Base-by-base conservation (phyloP, 2,888 invertebrate species). In the Lumbricus terrestris region DNA sequence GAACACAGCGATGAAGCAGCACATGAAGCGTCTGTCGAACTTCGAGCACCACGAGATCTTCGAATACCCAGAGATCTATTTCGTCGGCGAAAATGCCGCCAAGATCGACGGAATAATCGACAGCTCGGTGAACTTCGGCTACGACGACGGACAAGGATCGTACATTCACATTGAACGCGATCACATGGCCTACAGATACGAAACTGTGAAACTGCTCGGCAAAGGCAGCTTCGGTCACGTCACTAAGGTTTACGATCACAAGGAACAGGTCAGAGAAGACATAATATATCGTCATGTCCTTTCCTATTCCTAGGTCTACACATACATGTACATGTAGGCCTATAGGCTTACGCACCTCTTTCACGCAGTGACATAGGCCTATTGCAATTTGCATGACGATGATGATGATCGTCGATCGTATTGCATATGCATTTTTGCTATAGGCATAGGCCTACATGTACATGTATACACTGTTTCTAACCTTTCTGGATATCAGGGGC, bases 141-240 rank as follows among this genome's bases (percentile, higher is more conserved):
- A 91, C 40, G 91, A 91, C 82, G 91, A 99, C 96, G 98, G 99
- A 94, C 98, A 99, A 95, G 99, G 99, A 93, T 92, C 92, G 18
- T 99, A 99, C 95, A 97, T 98, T 93, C 98, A 99, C 95, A 97
- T 99, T 95, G 97, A 98, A 91, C 99, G 99, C 95, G 99, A 99
- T 95, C 99, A 99, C 96, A 97, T 99, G 93, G 98, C 97, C 89
- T 99, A 98, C 95, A 96, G 97, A 34, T 92, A 92, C 69, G 92
- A 92, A 40, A 98, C 99, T 94, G 96, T 99, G 92, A 99, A 99
- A 96, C 97, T 99, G 91, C 98, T 99, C 94, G 99, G 99, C 38
- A 99, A 99, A 95, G 99, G 99, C 90, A 98, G 98, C 94, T 99
- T 99, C 96, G 99, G 99, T 20, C 99, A 99, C 95, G 99, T 99